phyloP scores from a whole-genome alignment of 2,113 vertebrate species.

The Psittacula cyanocephala region DNA sequence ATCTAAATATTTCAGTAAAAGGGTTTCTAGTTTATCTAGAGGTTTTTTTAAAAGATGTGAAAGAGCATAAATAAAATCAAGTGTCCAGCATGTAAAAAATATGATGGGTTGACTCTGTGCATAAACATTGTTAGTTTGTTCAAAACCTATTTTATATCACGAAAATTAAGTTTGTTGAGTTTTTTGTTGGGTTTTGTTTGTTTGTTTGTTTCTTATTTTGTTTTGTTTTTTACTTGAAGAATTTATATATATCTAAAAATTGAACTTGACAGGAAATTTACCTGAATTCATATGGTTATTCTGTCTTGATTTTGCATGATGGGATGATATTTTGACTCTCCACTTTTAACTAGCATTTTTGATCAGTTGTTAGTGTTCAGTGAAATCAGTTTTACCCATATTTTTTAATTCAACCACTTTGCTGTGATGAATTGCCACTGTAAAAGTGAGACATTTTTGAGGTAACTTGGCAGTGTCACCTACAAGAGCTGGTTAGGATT shows the following conservation, averaged over 20 bases:
- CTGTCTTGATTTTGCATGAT: not conserved
- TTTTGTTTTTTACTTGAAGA: not conserved
- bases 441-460: not conserved
- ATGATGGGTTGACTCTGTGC: not conserved
- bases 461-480: not conserved
- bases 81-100: not conserved
- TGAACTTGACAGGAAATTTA: not conserved
- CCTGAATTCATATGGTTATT: not conserved
- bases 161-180: not conserved
- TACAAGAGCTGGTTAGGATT: not conserved
- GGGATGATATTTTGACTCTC: not conserved
- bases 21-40: not conserved
- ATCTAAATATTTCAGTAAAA: not conserved
- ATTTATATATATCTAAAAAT: not conserved
- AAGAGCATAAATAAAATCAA: not conserved
- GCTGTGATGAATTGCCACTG: not conserved
- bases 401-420: not conserved
- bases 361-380: not conserved
- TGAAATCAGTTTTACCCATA: not conserved
- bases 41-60: not conserved
- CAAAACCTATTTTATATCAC: not conserved
- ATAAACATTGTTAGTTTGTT: not conserved
- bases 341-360: not conserved
- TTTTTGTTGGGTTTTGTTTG: no score
- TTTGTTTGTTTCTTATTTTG: not conserved